Base-by-base conservation (phyloP, 23 tunicate genomes). In the Clavelina lepadiformis region DNA sequence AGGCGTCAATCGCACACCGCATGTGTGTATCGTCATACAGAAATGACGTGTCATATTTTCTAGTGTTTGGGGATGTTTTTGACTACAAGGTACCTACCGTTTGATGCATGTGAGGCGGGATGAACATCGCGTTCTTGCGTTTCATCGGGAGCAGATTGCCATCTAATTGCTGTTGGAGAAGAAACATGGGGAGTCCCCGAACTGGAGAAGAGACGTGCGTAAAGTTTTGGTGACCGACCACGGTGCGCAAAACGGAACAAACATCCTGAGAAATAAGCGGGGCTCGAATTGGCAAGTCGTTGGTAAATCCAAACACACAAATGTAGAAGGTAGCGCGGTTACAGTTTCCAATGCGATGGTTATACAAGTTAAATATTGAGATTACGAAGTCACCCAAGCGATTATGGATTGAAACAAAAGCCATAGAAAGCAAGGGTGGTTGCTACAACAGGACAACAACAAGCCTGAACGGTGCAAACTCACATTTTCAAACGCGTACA, bases 401-500 rank as follows among this genome's bases (percentile, higher is more conserved):
- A n/a, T n/a, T n/a, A n/a, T n/a, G n/a, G n/a, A n/a, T n/a, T n/a
- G n/a, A n/a, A n/a, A n/a, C n/a, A n/a, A n/a, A n/a, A n/a, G n/a
- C n/a, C 11, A 41, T 11, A 41, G 15, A 41, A 41, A 41, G 49
- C 49, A 41, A 15, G 11, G 15, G 49, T 41, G 49, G 11, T 11
- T 11, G 49, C 49, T 11, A 44, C 11, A 11, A 15, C 49, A 44
- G 11, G 49, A 11, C 49, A 44, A 11, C 49, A 44, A 44, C 49
- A 15, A n/a, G 15, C 49, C 49, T 15, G 49, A 15, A 41, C 11
- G 15, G 49, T 11, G 11, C 49, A 41, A 6, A 50, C 41, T 35
- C 29, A 75, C 97, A 89, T 89, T 81, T 61, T 89, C 97, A 55
- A 81, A 89, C 15, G 89, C 89, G 38, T 89, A 89, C 61, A 82